Conservation (phyloP, 2,797 vertebrate species). For the Zalophus californianus region DNA sequence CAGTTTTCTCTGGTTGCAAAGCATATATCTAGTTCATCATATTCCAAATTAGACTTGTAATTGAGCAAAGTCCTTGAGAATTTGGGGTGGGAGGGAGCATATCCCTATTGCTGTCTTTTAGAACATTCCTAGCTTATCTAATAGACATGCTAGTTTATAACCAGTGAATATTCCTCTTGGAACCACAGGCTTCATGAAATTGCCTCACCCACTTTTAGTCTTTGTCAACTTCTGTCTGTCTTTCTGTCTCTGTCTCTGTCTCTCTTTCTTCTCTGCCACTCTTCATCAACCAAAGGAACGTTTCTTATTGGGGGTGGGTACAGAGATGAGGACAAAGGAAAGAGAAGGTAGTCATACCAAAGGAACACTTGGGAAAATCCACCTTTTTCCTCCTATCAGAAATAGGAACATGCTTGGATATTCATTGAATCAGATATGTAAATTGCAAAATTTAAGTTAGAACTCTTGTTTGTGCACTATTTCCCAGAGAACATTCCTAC, state of each 20-base stretch:
- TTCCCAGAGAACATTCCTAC: not conserved
- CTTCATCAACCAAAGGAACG: not conserved
- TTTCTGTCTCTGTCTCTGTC: not conserved
- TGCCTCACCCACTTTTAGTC: not conserved
- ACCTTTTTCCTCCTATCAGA: not conserved
- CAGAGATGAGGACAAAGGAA: not conserved
- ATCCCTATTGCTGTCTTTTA: not conserved
- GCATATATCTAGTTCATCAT: not conserved
- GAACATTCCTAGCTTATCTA: not conserved
- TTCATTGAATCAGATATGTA: not conserved
- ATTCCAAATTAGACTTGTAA: constrained; percentile 15
- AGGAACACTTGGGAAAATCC: not conserved
- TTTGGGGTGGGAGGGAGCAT: not conserved
- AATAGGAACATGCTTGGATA: not conserved
- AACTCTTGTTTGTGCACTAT: not conserved
- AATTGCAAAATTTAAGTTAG: not conserved
- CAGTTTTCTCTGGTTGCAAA: not conserved
- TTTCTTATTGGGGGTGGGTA: not conserved
- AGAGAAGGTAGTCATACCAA: not conserved
- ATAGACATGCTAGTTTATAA: not conserved
- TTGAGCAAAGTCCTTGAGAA: not conserved
- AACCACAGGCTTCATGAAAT: not conserved
- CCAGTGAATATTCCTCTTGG: not conserved
- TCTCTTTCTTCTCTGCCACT: too few relatives aligned
- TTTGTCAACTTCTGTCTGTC: not conserved